Conservation (phyloP, 2,113 vertebrate species). For the Anser cygnoides region DNA sequence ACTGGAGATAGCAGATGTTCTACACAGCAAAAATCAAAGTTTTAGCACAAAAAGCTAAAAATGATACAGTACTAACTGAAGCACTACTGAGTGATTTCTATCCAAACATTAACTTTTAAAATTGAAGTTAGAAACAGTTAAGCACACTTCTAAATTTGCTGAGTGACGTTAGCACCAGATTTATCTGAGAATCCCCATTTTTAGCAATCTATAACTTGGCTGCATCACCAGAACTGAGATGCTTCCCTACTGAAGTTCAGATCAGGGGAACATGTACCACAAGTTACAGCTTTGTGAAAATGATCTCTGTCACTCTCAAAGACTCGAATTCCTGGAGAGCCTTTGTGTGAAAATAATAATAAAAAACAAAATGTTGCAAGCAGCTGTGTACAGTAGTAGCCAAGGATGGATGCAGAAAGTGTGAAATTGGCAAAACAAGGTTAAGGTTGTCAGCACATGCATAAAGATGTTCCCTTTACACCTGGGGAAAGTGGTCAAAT, state of each 20-base stretch:
- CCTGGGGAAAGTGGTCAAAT: not conserved
- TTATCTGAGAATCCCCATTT: not conserved
- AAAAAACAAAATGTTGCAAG: not conserved
- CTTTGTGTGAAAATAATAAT: not conserved
- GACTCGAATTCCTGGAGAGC: not conserved
- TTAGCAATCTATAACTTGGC: not conserved
- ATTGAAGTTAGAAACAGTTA: not conserved
- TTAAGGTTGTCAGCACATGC: conserved; percentile 70
- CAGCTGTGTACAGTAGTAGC: conserved; percentile 10
- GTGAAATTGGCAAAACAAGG: conserved; percentile 49
- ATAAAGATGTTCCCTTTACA: not conserved
- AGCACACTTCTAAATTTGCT: not conserved
- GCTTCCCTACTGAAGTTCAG: not conserved
- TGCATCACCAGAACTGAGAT: not conserved
- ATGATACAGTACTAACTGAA: not conserved
- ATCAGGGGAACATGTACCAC: not conserved
- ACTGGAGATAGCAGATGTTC: not conserved
- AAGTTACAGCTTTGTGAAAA: not conserved
- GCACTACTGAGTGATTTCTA: not conserved
- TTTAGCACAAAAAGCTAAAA: not conserved
- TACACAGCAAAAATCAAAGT: not conserved
- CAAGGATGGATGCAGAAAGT: conserved; percentile 51
- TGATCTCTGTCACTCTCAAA: not conserved
- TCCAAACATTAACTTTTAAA: not conserved
- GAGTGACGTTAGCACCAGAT: not conserved